These are phyloP conservation scores for Podilymbus podiceps DNA, from an alignment of 2,113 vertebrate genomes.

Conservation along the genomic window DNA sequence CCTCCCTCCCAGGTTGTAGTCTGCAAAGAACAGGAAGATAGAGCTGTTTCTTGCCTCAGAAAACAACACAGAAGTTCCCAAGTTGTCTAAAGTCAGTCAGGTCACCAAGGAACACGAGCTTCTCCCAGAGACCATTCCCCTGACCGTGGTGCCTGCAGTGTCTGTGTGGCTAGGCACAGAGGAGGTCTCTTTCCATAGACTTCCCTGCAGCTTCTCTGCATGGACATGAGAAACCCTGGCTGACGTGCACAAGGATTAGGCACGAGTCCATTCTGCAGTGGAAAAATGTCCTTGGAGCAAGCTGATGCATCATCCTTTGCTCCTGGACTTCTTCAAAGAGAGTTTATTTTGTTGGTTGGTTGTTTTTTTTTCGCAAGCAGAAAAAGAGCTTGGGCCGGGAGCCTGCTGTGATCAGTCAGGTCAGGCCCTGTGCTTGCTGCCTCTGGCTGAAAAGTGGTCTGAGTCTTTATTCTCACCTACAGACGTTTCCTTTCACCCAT, in stretches of 20 bases:
- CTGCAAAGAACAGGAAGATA: background rate
- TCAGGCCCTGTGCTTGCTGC: background rate
- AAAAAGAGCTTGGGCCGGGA: background rate
- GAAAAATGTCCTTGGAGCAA: background rate
- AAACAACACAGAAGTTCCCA: background rate
- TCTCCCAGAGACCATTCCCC: background rate
- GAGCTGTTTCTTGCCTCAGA: background rate
- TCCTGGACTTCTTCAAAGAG: background rate
- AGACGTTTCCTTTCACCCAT: background rate
- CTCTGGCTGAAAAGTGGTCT: background rate
- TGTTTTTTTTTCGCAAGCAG: background rate
- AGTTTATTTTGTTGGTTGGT: background rate
- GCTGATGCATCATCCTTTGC: background rate
- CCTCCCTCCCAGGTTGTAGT: no score
- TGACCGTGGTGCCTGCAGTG: background rate
- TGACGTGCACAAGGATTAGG: background rate
- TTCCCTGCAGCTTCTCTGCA: background rate
- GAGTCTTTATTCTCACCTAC: background rate
- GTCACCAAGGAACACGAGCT: background rate
- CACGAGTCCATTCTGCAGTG: background rate
- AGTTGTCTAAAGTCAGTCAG: background rate
- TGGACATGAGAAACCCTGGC: background rate
- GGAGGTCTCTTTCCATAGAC: background rate
- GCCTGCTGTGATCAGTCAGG: background rate
- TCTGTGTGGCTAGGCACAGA: background rate